Evolutionary conservation across 2,888 invertebrate species (phyloP), one percentile per base, ranked within the genome.

Genomic region (Brachypalpus laphriformis): DNA sequence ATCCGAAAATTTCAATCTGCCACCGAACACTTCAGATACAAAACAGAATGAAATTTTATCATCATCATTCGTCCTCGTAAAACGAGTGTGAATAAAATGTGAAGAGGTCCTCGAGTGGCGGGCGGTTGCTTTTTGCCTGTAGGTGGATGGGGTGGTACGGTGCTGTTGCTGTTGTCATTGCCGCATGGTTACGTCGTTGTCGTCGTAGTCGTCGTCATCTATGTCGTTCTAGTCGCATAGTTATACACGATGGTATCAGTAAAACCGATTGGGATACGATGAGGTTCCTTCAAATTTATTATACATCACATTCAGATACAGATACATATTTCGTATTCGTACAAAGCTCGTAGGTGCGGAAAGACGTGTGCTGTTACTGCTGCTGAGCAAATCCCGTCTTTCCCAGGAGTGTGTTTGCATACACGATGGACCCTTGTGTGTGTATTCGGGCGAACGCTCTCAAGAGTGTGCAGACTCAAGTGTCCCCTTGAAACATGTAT

Each of bases 1-100:
- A 76, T 66, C 65, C 71, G 81, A 85, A 85, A 81, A 66, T 81
- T 85, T 85, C 85, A 85, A 85, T 85, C 85, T 85, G 85, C 85
- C 81, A 81, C 76, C 85, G 54, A 76, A 76, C 70, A 85, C 85
- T 71, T 80, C 16, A 70, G 40, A 81, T 61, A 85, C 81, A 81
- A 81, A 81, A 56, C 81, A 81, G 80, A 83, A 81, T 81, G 75
- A 76, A 81, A 81, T 85, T 81, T 81, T 76, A 76, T 81, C 81
- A 85, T 80, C 83, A 83, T 70, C 65, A 71, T 81, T 75, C 85
- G 70, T 61, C 74, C 71, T 77, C 65, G 45, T 66, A 71, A 77
- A 82, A 54, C 66, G 82, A 82, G 61, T 82, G 63, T 65, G 71
- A 78, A 71, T 78, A 71, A 71, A 63, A 78, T 78, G 61, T 71